Percentiles rank a stretch among this genome's conserved stretches.
These are phyloP conservation scores for Meloidogyne floridensis DNA, from an alignment of 1,140 invertebrate species.

Conservation along the genomic window DNA sequence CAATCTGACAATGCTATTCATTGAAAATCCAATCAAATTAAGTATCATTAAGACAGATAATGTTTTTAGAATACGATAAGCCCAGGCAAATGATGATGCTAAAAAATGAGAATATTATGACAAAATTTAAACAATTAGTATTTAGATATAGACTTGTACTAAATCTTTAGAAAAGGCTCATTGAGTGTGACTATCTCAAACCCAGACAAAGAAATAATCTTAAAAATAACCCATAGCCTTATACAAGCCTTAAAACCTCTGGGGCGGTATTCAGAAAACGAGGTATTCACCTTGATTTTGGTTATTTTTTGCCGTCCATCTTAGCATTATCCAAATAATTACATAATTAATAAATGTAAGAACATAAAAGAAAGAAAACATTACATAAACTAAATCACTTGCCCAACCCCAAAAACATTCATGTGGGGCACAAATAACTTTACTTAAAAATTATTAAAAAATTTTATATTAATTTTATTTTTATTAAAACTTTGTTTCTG, in stretches of 20 bases:
- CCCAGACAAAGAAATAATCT: too few relatives aligned
- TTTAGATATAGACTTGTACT: too few relatives aligned
- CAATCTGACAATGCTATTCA: not conserved
- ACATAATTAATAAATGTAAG: conserved; percentile 5
- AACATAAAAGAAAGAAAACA: conserved; percentile 10
- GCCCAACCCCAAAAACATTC: conserved; percentile 8
- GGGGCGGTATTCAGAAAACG: too few relatives aligned
- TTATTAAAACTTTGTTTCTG: not conserved
- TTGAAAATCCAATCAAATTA: conserved; percentile 10
- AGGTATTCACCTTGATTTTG: not conserved
- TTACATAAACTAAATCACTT: not conserved
- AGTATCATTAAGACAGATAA: not conserved
- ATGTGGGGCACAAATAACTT: not conserved
- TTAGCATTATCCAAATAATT: not conserved
- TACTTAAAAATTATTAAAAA: not conserved
- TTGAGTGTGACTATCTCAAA: too few relatives aligned
- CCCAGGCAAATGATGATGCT: conserved; percentile 4
- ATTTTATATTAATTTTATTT: not conserved
- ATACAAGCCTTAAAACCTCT: too few relatives aligned
- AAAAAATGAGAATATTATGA: too few relatives aligned
- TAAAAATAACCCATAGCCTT: too few relatives aligned
- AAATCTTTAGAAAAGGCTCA: too few relatives aligned
- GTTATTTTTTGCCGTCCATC: not conserved
- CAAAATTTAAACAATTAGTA: too few relatives aligned
- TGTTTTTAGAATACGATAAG: not conserved